Base-by-base conservation (phyloP, 2,888 invertebrate genomes). In the Mycogona germanica region DNA sequence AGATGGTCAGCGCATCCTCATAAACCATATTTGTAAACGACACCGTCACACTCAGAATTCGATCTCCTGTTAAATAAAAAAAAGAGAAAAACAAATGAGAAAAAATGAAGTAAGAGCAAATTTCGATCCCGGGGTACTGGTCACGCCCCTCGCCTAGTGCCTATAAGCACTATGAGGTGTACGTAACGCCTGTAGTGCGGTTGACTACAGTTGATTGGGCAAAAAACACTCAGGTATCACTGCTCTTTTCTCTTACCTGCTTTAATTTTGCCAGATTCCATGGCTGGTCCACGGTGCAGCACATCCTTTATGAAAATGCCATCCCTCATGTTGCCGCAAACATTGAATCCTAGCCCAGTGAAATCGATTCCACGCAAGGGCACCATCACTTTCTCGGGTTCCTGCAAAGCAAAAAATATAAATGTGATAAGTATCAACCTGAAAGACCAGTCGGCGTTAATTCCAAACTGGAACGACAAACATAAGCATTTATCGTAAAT, bases 231-330 rank as follows among this genome's bases (percentile, higher is more conserved):
- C n/a, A n/a, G n/a, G n/a, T n/a, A n/a, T n/a, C n/a, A n/a, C n/a
- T n/a, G n/a, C n/a, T n/a, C n/a, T n/a, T n/a, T n/a, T n/a, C n/a
- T 30, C 58, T 67, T 68, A 87, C 88, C 89, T 68, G 84, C 79
- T 68, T 82, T 79, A 61, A 91, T 76, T 65, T 77, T 76, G 57
- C 86, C 85, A 4, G 86, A 87, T 62, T 88, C 88, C 1, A 81
- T 84, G 0, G 92, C 91, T 0, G 91, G 91, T 1, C 91, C 91
- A 59, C 86, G 79, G 64, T 87, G 80, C 50, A 88, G 75, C 17
- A 92, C 81, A 60, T 89, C 87, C 67, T 87, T 88, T 40, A 92
- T 80, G 67, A 80, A 86, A 56, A 92, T 89, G 0, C 92, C 92
- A 60, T 91, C 88, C 55, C 85, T 75, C 76, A 89, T 87, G 62